Conservation (phyloP, 1,140 invertebrate genomes). For the Ostrea edulis region DNA sequence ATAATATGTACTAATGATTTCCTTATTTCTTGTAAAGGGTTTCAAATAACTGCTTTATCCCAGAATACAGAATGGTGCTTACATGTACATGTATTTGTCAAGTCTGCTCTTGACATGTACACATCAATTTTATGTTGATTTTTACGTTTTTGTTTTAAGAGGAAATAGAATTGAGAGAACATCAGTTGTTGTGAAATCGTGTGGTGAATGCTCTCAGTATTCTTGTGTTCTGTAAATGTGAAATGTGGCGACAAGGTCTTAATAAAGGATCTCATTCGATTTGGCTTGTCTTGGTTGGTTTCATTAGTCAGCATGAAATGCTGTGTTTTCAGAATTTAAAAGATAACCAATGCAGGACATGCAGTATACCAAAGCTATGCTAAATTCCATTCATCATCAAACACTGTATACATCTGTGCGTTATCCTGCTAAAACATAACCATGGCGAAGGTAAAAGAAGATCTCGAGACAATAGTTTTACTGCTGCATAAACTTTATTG, state of each 20-base stretch:
- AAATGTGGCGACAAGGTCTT: neutral
- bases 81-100: neutral
- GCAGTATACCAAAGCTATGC: no score
- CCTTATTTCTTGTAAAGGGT: neutral
- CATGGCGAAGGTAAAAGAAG: no score
- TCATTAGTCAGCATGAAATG: neutral
- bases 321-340: neutral
- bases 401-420: no score
- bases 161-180: neutral
- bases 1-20: no score
- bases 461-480: no score
- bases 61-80: neutral
- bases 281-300: neutral
- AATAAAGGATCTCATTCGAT: constrained; percentile 14
- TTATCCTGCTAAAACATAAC: no score
- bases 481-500: neutral
- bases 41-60: neutral
- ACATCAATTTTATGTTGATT: neutral
- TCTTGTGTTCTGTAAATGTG: constrained; percentile 1
- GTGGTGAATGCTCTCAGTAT: constrained; percentile 2
- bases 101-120: neutral
- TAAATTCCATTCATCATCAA: no score
- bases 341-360: no score
- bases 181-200: neutral
- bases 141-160: neutral